A percentile compares a stretch with the other conserved stretches of the same genome.
phyloP scores from a whole-genome alignment of 30 jellyfish, hydroid and myxozoan genomes.

The Cassiopea xamachana region DNA sequence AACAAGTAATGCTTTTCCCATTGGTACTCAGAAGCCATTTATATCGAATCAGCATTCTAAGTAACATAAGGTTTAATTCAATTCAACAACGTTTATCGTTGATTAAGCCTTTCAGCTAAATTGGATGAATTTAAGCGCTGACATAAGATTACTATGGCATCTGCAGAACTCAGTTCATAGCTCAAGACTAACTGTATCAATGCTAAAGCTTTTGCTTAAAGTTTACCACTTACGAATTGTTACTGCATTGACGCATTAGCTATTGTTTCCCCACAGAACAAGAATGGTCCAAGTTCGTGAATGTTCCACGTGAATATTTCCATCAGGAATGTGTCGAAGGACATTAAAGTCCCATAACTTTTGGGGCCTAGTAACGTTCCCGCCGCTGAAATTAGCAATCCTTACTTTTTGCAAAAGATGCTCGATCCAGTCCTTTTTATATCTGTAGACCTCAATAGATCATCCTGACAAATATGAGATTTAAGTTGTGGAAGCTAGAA shows the following conservation, averaged over 20 bases:
- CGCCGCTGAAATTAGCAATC: too few species aligned
- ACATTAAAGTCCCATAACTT: too few species aligned
- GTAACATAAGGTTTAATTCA: slow-evolving; percentile 4
- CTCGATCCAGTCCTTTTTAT: too few species aligned
- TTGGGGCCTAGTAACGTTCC: too few species aligned
- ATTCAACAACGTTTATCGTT: background rate
- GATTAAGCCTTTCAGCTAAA: slow-evolving; percentile 10
- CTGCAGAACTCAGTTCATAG: background rate
- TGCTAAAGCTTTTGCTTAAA: background rate
- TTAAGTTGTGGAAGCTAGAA: too few species aligned
- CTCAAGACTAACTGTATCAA: background rate
- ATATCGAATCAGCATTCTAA: slow-evolving; percentile 16
- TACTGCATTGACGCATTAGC: background rate
- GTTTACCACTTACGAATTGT: background rate
- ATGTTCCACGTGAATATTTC: too few species aligned
- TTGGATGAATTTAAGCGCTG: background rate
- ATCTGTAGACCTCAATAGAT: too few species aligned
- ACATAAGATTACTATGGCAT: background rate
- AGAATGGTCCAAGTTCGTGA: too few species aligned
- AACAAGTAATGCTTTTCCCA: slow-evolving; percentile 16
- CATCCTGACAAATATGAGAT: too few species aligned
- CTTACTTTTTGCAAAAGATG: too few species aligned
- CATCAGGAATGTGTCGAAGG: too few species aligned
- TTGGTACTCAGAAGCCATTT: slow-evolving; percentile 27
- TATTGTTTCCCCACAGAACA: background rate